Conservation (phyloP, 2,113 vertebrate species). For the Apeltes quadracus region DNA sequence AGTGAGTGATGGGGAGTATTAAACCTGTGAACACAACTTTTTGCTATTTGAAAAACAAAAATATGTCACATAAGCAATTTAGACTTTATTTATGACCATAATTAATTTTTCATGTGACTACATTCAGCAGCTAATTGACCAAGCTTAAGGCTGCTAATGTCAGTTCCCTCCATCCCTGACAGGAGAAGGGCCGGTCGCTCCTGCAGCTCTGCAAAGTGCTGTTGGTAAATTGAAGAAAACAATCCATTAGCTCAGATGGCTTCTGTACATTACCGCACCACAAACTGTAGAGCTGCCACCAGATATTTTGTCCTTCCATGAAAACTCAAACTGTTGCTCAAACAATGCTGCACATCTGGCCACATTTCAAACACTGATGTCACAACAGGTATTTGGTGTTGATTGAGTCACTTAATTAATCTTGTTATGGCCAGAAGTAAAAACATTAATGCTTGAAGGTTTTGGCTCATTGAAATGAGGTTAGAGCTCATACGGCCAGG, state of each 20-base stretch:
- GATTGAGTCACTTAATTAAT: neutral
- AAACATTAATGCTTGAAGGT: neutral
- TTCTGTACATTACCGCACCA: conserved; percentile 10
- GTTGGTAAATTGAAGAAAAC: conserved; percentile 15
- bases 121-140: neutral
- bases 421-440: neutral
- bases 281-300: conserved; percentile 13
- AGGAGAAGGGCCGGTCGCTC: neutral
- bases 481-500: neutral
- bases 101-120: neutral
- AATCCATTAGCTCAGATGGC: conserved; percentile 1
- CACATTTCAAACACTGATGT: neutral
- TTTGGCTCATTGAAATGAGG: neutral
- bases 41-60: conserved; percentile 1
- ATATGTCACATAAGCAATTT: neutral
- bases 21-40: neutral
- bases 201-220: conserved; percentile 15
- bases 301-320: neutral
- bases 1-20: neutral
- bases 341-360: neutral
- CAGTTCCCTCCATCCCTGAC: neutral
- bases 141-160: no score
- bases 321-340: conserved; percentile 2
- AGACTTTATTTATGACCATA: neutral
- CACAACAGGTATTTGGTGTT: conserved; percentile 5